Conservation (phyloP, 2,888 invertebrate genomes). For the Exocentrus adspersus region DNA sequence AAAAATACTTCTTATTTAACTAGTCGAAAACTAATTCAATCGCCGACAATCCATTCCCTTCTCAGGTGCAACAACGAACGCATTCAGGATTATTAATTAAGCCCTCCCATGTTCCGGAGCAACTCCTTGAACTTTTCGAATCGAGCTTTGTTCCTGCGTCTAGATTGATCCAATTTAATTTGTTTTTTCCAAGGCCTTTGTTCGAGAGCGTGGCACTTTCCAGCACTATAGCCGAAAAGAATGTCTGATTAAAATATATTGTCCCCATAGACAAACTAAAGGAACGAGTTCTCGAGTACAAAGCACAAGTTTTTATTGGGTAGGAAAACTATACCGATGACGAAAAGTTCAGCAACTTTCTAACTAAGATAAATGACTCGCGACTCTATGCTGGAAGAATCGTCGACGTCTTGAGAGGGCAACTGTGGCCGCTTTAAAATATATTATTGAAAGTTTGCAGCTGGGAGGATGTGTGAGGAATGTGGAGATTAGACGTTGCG, state of each 20-base stretch:
- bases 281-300: slow-evolving; percentile 15
- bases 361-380: slow-evolving; percentile 23
- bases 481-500: neutral
- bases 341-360: slow-evolving; percentile 17
- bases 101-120: neutral
- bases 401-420: slow-evolving; percentile 10
- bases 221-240: slow-evolving; percentile 19
- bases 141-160: slow-evolving; percentile 13
- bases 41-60: neutral
- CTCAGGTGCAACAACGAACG: neutral
- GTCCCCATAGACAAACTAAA: slow-evolving; percentile 21
- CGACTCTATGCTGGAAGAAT: slow-evolving; percentile 12
- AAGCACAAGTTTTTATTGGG: slow-evolving; percentile 24
- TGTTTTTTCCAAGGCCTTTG: slow-evolving; percentile 12
- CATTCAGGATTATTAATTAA: slow-evolving; percentile 9
- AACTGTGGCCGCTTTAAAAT: slow-evolving; percentile 13
- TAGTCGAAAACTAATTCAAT: neutral
- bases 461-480: neutral
- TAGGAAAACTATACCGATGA: slow-evolving; percentile 18
- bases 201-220: slow-evolving; percentile 14
- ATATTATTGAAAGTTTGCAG: slow-evolving; percentile 18
- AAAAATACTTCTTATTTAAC: too few relatives aligned
- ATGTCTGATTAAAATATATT: slow-evolving; percentile 31
- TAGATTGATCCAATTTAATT: slow-evolving; percentile 22
- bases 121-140: slow-evolving; percentile 18